A percentile compares a stretch with the other conserved stretches of the same genome.
Evolutionary conservation across 2,113 vertebrate species (phyloP).

Genomic region (Scopus umbretta): DNA sequence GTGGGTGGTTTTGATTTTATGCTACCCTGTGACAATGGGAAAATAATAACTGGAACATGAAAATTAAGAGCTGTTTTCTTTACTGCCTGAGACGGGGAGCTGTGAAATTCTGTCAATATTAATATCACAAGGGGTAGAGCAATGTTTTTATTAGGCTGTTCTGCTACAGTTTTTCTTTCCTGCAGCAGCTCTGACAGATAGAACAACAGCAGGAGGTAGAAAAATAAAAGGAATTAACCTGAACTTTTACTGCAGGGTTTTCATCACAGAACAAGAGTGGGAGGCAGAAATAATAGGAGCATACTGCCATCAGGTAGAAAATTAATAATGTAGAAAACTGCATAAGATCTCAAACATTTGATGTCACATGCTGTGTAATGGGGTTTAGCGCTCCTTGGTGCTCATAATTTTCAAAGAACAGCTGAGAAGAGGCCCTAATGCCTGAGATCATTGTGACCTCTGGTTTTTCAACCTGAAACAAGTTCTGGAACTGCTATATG

Average conservation of each 20-base stretch:
- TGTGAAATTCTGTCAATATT: constrained; percentile 10
- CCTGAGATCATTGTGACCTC: background rate
- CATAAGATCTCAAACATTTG: background rate
- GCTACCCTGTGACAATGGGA: background rate
- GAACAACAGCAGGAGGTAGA: background rate
- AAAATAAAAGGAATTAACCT: constrained; percentile 31
- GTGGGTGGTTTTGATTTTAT: constrained; percentile 32
- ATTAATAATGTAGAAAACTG: constrained; percentile 15
- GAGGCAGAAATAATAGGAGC: constrained; percentile 35
- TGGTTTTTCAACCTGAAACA: background rate
- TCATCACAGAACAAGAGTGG: background rate
- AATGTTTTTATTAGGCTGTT: constrained; percentile 14
- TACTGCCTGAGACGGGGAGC: background rate
- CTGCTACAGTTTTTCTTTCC: background rate
- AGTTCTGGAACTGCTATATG: background rate
- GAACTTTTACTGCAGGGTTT: constrained; percentile 18
- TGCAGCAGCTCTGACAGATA: background rate
- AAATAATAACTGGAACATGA: constrained; percentile 15
- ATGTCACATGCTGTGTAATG: background rate
- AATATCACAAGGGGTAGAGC: background rate
- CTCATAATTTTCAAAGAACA: background rate
- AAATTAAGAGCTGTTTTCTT: constrained; percentile 19
- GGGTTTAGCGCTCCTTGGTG: background rate
- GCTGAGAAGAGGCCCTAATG: background rate
- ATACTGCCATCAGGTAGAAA: background rate